These are phyloP conservation scores for Phenganax marumi DNA, from an alignment of 92 coral and sea anemone genomes.

Conservation along the genomic window DNA sequence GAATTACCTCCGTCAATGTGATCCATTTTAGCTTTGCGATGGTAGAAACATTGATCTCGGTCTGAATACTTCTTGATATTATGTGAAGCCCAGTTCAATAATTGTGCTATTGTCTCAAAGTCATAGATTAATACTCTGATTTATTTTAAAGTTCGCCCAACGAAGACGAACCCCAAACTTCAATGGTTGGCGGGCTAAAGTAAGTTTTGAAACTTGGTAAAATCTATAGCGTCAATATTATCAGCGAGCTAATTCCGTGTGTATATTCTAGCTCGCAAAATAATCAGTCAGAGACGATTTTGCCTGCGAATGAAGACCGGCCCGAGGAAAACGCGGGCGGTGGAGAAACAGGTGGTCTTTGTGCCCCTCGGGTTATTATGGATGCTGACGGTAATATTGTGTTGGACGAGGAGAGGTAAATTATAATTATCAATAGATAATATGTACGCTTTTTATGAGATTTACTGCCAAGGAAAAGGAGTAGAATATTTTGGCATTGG, in stretches of 20 bases:
- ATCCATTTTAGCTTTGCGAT: background rate
- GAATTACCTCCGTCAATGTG: background rate
- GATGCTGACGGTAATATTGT: constrained; percentile 90
- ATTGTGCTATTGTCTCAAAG: no score
- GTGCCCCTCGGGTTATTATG: constrained; percentile 87
- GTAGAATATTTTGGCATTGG: background rate
- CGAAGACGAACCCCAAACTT: constrained; percentile 43
- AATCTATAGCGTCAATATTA: background rate
- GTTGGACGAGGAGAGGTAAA: constrained; percentile 88
- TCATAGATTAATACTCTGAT: background rate
- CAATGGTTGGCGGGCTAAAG: constrained; percentile 3
- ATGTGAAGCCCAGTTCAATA: no score
- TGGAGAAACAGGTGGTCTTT: constrained; percentile 46
- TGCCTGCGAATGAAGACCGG: constrained; percentile 7
- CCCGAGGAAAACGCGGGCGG: constrained; percentile 22
- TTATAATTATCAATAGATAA: background rate
- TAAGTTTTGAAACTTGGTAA: background rate
- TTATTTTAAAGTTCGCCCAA: constrained; percentile 49
- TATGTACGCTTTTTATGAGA: background rate
- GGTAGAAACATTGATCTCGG: background rate
- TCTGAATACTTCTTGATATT: no score
- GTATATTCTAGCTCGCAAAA: constrained; percentile 17
- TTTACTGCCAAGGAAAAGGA: background rate
- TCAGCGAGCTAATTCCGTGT: background rate
- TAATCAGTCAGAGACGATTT: constrained; percentile 6